These are phyloP conservation scores for Diglossa brunneiventris DNA, from an alignment of 2,113 vertebrate species.

Conservation along the genomic window DNA sequence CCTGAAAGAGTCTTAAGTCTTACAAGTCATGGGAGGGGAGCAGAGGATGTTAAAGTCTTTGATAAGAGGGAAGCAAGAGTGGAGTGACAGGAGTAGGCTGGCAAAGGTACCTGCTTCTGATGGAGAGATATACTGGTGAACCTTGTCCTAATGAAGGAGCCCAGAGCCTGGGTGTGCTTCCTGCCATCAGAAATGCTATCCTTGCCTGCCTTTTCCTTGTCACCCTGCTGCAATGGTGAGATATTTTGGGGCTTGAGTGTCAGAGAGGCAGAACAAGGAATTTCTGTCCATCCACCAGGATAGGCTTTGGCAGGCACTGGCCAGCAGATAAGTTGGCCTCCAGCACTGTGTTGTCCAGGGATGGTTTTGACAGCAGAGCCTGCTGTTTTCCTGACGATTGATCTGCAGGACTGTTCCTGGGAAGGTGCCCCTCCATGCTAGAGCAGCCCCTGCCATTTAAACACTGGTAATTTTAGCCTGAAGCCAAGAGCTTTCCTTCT, in stretches of 20 bases:
- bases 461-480: not conserved
- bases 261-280: not conserved
- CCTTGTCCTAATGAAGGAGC: not conserved
- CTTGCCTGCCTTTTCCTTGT: not conserved
- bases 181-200: not conserved
- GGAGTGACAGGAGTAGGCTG: not conserved
- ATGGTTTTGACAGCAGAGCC: not conserved
- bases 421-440: not conserved
- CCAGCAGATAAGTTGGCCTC: not conserved
- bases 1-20: not conserved
- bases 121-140: not conserved
- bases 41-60: not conserved
- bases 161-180: rapidly evolving
- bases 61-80: not conserved
- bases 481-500: conserved; percentile 33
- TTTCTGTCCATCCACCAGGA: not conserved
- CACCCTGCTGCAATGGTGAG: not conserved
- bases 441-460: not conserved
- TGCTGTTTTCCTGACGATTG: rapidly evolving
- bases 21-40: not conserved
- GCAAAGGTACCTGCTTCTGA: not conserved
- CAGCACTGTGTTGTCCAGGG: rapidly evolving
- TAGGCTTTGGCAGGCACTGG: rapidly evolving
- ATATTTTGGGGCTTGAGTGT: not conserved
- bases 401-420: not conserved